Conservation (phyloP, 1,140 invertebrate genomes). For the Ruditapes philippinarum region DNA sequence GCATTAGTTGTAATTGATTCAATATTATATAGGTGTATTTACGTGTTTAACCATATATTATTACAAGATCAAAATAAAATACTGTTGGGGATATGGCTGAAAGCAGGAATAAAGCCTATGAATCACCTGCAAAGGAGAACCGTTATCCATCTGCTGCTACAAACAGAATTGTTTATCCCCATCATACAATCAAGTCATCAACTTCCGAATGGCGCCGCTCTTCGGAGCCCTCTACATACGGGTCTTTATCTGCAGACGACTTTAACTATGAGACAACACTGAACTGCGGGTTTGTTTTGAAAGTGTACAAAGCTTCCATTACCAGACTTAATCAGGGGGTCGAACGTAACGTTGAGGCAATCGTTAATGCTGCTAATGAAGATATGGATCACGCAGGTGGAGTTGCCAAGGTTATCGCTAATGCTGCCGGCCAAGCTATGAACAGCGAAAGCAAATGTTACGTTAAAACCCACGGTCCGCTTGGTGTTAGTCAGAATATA, state of each 20-base stretch:
- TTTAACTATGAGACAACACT: constrained; percentile 3
- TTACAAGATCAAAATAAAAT: too few relatives aligned
- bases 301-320: constrained; percentile 90
- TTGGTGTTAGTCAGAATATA: constrained; percentile 65
- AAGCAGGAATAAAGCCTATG: neutral
- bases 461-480: constrained; percentile 46
- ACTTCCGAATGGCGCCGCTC: neutral
- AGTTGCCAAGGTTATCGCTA: constrained; percentile 93
- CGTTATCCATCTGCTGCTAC: too few relatives aligned
- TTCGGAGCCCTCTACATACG: too few relatives aligned
- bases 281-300: constrained; percentile 47
- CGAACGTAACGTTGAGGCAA: constrained; percentile 95
- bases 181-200: neutral
- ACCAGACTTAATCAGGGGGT: too few relatives aligned
- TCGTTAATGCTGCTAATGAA: constrained; percentile 96
- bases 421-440: constrained; percentile 69
- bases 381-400: constrained; percentile 92
- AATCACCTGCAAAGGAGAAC: neutral
- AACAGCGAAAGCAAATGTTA: constrained; percentile 68
- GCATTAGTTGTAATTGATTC: too few relatives aligned
- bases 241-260: neutral
- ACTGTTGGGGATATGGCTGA: neutral
- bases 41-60: too few relatives aligned
- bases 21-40: too few relatives aligned
- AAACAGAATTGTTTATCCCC: neutral